A percentile compares a stretch with the other conserved stretches of the same genome.
These are phyloP conservation scores for Thereuonema tuberculata DNA, from an alignment of 1,140 invertebrate species.

Conservation along the genomic window DNA sequence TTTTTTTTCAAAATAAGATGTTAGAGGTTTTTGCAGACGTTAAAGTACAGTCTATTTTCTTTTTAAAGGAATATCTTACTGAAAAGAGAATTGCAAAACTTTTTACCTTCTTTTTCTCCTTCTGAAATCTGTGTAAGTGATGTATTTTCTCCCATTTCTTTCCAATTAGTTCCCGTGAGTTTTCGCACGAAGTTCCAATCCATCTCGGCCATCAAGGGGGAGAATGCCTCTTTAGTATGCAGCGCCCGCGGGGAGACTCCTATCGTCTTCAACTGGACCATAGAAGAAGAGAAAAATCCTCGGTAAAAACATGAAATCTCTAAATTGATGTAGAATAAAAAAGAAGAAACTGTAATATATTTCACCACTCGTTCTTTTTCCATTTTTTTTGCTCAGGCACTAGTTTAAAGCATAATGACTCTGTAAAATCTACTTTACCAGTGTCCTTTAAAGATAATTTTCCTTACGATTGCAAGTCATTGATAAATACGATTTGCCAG, in stretches of 20 bases:
- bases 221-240: conserved; percentile 83
- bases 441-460: too few species aligned
- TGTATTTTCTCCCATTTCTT: neutral
- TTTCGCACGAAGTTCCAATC: conserved; percentile 71
- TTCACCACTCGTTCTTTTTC: too few species aligned
- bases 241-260: conserved; percentile 92
- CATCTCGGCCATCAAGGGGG: conserved; percentile 53
- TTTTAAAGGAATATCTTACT: neutral
- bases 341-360: too few species aligned
- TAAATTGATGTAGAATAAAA: too few species aligned
- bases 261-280: conserved; percentile 89
- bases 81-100: neutral
- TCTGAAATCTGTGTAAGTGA: neutral
- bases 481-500: too few species aligned
- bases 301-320: conserved; percentile 4
- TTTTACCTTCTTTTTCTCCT: neutral
- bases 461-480: too few species aligned
- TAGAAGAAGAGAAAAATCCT: conserved; percentile 44
- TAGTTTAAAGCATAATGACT: too few species aligned
- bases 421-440: too few species aligned
- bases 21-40: neutral
- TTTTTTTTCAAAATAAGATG: neutral
- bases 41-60: neutral
- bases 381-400: too few species aligned
- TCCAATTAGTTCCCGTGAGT: conserved; percentile 61